These are phyloP conservation scores for Synergus laeviventris DNA, from an alignment of 2,888 invertebrate species.

Conservation along the genomic window DNA sequence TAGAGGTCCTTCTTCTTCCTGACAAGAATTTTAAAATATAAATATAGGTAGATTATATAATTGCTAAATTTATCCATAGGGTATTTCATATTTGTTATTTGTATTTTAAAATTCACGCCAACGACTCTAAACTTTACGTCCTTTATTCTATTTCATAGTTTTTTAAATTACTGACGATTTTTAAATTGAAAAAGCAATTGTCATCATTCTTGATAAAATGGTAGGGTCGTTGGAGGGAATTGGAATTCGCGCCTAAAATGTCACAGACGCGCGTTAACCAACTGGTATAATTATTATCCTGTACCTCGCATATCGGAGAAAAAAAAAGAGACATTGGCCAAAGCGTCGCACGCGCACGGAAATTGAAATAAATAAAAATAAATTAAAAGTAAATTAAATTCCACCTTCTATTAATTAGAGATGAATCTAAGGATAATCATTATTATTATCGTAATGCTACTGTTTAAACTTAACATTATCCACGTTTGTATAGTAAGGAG, in stretches of 20 bases:
- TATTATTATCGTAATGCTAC: conserved; percentile 54
- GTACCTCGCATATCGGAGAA: background rate
- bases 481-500: conserved; percentile 61
- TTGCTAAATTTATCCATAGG: conserved; percentile 20
- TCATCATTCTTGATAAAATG: conserved; percentile 26
- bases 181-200: conserved; percentile 1
- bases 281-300: conserved; percentile 30
- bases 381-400: conserved; percentile 34
- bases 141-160: background rate
- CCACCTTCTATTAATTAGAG: conserved; percentile 53
- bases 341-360: conserved; percentile 52
- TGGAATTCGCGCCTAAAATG: conserved; percentile 26
- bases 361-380: conserved; percentile 49
- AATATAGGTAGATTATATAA: conserved; percentile 22
- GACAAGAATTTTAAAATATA: conserved; percentile 24
- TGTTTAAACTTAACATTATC: conserved; percentile 56
- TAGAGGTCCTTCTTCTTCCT: background rate
- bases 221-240: conserved; percentile 17
- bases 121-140: background rate
- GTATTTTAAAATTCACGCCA: conserved; percentile 33
- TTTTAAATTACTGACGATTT: background rate
- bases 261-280: conserved; percentile 27
- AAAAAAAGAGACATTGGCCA: conserved; percentile 41
- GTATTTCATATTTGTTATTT: conserved; percentile 15
- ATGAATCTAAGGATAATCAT: conserved; percentile 55